Conservation (phyloP, 2,888 invertebrate species). For the Acleris laterana region DNA sequence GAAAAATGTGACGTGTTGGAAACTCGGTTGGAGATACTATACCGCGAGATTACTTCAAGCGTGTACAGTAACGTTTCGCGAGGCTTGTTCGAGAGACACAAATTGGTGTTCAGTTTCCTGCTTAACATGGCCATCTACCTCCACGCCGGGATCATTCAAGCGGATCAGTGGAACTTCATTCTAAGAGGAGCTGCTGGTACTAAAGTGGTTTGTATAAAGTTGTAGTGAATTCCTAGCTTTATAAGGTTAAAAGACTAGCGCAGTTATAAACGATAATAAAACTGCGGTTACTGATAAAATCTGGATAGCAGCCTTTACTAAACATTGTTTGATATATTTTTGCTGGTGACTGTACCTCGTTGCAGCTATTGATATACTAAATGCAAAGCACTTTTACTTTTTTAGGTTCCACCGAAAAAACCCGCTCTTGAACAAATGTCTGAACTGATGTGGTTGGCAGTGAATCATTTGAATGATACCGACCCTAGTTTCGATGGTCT, state of each 20-base stretch:
- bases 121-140: slow-evolving; percentile 90
- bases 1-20: slow-evolving; percentile 87
- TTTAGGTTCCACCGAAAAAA: slow-evolving; percentile 78
- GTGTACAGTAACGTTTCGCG: slow-evolving; percentile 95
- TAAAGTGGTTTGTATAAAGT: slow-evolving; percentile 62
- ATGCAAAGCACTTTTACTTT: neutral
- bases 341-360: too few species aligned
- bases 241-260: too few species aligned
- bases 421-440: slow-evolving; percentile 86
- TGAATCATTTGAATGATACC: slow-evolving; percentile 85
- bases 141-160: slow-evolving; percentile 84
- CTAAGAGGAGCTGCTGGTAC: slow-evolving; percentile 89
- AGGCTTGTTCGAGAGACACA: slow-evolving; percentile 95
- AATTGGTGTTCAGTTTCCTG: slow-evolving; percentile 94
- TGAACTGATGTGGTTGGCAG: slow-evolving; percentile 88
- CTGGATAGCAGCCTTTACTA: too few species aligned
- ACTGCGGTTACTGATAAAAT: too few species aligned
- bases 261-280: too few species aligned
- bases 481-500: slow-evolving; percentile 84
- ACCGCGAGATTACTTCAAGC: slow-evolving; percentile 90
- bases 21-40: slow-evolving; percentile 87
- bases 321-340: too few species aligned
- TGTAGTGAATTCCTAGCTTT: too few species aligned
- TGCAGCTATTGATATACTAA: too few species aligned
- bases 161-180: slow-evolving; percentile 90